Base-by-base conservation (phyloP, 2,797 vertebrate species). In the Enteromius thamalakanensis region DNA sequence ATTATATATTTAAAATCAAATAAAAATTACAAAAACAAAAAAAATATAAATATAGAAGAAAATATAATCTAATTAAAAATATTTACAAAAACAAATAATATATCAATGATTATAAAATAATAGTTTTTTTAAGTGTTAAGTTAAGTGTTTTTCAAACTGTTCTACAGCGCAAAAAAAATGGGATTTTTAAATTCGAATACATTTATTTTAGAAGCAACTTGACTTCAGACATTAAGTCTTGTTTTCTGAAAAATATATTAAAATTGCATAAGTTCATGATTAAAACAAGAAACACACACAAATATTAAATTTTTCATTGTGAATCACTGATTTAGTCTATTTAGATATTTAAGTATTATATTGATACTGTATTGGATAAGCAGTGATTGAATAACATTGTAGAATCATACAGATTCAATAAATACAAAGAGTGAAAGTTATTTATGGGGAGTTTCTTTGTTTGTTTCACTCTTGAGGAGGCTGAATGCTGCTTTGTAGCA, bases 401-500 rank as follows among this genome's bases (percentile, higher is more conserved):
- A 64, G 42, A 71, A 55, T 34, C n/a, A 37, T 37, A 55, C 6
- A 76, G 2, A 26, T 12, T 14, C 40, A 4, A 60, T 76, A 60
- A 26, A 34, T 51, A 53, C 21, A 62, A 42, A 4, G 40, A 21
- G 53, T 26, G 34, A 23, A 76, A n/a, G n/a, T 2, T 62, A 65
- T 45, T 45, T 49, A 14, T 58, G 34, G 0, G 2, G 37, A 37
- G 40, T 37, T 49, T 26, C 5, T 65, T 58, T 32, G 12, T 62
- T 45, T 32, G 40, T 62, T 74, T 62, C 55, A 64, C 32, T 75
- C 42, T 32, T 37, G 58, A 15, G 64, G 80, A 75, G 45, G 21
- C 45, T 81, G 70, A 47, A 71, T 23, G 23, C 62, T 64, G 29
- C 62, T 81, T n/a, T 65, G 81, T 21, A 60, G 74, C 65, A 76